phyloP scores from a whole-genome alignment of 2,797 vertebrate genomes.

The Arctocebus calabarensis region DNA sequence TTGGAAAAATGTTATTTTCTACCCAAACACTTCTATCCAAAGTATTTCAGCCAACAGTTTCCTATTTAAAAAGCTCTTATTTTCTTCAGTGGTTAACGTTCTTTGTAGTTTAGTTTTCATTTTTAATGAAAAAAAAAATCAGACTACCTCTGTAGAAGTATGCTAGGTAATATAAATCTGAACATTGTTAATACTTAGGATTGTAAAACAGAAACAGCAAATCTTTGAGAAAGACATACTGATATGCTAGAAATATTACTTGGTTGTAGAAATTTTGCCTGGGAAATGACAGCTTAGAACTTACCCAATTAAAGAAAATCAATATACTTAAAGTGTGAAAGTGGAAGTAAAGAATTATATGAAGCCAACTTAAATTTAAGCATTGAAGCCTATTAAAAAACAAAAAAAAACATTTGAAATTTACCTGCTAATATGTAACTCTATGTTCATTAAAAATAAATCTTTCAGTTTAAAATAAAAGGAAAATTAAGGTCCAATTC shows the following conservation, averaged over 20 bases:
- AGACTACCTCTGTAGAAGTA: conserved; percentile 33
- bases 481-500: not conserved
- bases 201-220: conserved; percentile 53
- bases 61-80: conserved; percentile 64
- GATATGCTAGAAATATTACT: not conserved
- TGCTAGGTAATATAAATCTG: not conserved
- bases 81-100: conserved; percentile 74
- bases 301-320: conserved; percentile 53
- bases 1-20: conserved; percentile 83
- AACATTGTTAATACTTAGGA: conserved; percentile 38
- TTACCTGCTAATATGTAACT: not conserved
- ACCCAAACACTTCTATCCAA: conserved; percentile 71
- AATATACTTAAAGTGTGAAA: conserved; percentile 5
- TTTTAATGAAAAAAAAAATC: conserved; percentile 46
- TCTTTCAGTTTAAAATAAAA: conserved; percentile 39
- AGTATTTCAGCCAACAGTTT: conserved; percentile 75
- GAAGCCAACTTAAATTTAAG: conserved; percentile 39
- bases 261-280: conserved; percentile 49
- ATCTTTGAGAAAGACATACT: conserved; percentile 39
- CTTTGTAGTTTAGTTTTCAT: conserved; percentile 64
- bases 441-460: not conserved
- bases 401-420: conserved; percentile 17
- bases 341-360: not conserved
- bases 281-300: conserved; percentile 56
- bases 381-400: conserved; percentile 5